Conservation (phyloP, 2,888 invertebrate genomes). For the Euphydryas editha region DNA sequence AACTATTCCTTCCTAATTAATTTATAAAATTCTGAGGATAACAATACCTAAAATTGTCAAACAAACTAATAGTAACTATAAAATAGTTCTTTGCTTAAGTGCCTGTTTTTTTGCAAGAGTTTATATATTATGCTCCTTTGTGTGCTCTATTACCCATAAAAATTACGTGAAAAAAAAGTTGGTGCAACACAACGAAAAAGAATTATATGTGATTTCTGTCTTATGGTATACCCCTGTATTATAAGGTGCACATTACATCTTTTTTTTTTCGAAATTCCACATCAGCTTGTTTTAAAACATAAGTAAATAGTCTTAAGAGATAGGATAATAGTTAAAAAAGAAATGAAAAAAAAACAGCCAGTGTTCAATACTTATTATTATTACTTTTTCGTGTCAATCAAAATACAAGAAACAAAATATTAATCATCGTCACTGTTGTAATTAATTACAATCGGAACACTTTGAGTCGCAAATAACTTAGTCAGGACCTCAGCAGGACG, state of each 20-base stretch:
- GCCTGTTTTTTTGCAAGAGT: no score
- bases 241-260: neutral
- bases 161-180: slow-evolving; percentile 4
- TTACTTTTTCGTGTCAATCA: neutral
- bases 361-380: no score
- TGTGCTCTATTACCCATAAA: neutral
- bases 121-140: slow-evolving; percentile 4
- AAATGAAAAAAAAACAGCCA: no score
- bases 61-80: no score
- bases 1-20: no score
- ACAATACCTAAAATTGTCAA: no score
- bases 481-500: neutral
- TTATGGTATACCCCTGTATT: neutral
- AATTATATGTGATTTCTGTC: neutral
- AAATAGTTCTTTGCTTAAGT: no score
- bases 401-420: neutral
- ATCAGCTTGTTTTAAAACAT: no score
- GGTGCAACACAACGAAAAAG: neutral
- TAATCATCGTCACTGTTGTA: slow-evolving; percentile 8
- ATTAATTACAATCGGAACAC: neutral
- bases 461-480: neutral
- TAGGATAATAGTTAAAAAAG: no score
- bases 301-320: no score
- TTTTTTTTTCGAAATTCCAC: neutral
- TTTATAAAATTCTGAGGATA: no score